Percentiles rank a stretch among this genome's conserved stretches.
Conservation (phyloP, 2,797 vertebrate species). For the Natrix natrix region DNA sequence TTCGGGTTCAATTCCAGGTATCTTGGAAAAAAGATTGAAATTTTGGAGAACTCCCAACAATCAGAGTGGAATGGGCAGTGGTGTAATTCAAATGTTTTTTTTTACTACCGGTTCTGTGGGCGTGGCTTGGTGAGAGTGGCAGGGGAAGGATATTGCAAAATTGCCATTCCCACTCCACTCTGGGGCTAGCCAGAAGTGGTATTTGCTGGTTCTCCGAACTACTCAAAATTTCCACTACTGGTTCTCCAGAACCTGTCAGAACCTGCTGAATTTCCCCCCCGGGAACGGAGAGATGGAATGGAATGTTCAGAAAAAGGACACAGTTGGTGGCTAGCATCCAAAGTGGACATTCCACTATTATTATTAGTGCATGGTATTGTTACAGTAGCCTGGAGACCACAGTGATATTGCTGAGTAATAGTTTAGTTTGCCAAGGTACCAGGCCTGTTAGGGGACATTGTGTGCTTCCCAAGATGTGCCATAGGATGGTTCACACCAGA, state of each 20-base stretch:
- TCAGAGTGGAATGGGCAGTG: not conserved
- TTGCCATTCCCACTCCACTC: no score
- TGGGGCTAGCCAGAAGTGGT: no score
- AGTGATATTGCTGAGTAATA: not conserved
- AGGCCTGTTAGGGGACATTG: not conserved
- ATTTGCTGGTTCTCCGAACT: no score
- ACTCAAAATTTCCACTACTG: no score
- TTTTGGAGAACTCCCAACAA: not conserved
- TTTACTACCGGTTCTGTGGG: no score
- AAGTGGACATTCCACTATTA: not conserved
- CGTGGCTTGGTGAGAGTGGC: no score
- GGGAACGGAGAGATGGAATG: not conserved
- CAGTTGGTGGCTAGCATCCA: not conserved
- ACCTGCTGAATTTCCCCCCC: no score
- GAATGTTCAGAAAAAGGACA: not conserved
- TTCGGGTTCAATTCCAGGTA: not conserved
- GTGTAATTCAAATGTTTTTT: no score
- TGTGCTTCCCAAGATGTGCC: not conserved
- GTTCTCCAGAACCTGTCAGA: no score
- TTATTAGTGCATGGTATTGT: not conserved
- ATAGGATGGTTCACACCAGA: not conserved
- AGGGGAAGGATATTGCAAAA: no score
- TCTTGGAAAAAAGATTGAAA: not conserved
- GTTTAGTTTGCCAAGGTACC: not conserved
- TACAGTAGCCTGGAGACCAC: not conserved